Conservation (phyloP, 2,888 invertebrate species). For the Theodoxus fluviatilis region DNA sequence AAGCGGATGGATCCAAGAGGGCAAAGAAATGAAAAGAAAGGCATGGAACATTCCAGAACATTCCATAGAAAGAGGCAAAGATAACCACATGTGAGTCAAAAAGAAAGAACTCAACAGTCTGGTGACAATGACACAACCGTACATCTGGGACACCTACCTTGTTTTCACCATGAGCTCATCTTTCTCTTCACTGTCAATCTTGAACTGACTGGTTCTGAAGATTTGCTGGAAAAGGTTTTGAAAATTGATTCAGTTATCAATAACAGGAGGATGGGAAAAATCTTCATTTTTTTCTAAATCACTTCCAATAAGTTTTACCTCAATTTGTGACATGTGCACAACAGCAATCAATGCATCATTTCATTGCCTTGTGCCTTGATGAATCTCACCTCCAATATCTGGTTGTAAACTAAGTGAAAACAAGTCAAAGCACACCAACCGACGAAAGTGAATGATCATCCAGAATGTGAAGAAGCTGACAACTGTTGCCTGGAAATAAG, state of each 20-base stretch:
- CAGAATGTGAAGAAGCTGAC: too few relatives aligned
- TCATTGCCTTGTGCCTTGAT: background rate
- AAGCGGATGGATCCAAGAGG: too few relatives aligned
- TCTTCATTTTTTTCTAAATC: background rate
- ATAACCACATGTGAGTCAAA: too few relatives aligned
- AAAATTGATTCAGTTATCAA: background rate
- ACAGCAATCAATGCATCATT: background rate
- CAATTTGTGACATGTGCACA: background rate
- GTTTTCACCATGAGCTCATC: constrained; percentile 47
- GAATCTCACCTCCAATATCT: background rate
- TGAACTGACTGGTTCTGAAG: constrained; percentile 56
- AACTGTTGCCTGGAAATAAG: too few relatives aligned
- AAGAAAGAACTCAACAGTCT: too few relatives aligned
- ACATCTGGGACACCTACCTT: constrained; percentile 39
- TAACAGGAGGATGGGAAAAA: too few relatives aligned
- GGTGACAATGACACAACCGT: too few relatives aligned
- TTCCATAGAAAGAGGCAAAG: too few relatives aligned
- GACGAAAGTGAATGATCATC: too few relatives aligned
- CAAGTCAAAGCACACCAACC: too few relatives aligned
- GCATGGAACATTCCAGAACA: too few relatives aligned
- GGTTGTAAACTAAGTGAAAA: background rate
- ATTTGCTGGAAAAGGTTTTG: constrained; percentile 46
- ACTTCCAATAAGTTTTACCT: background rate
- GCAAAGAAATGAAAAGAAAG: too few relatives aligned
- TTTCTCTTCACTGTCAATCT: constrained; percentile 47